Percentiles rank a stretch among this genome's conserved stretches.
These are phyloP conservation scores for Sebastes fasciatus DNA, from an alignment of 2,113 vertebrate species.

Conservation along the genomic window DNA sequence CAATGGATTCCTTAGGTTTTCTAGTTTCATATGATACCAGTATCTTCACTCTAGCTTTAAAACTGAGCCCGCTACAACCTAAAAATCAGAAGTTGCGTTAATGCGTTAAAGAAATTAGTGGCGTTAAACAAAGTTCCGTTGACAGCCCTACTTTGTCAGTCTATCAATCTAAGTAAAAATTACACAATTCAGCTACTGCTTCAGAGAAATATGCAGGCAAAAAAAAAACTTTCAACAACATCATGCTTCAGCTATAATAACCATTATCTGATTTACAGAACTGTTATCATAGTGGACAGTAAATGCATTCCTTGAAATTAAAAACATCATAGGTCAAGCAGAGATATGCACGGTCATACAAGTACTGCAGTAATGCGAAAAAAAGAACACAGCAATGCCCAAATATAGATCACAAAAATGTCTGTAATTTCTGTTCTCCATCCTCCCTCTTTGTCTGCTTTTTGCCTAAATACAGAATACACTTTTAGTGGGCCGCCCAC, in stretches of 20 bases:
- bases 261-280: neutral
- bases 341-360: neutral
- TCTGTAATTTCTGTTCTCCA: neutral
- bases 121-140: too few relatives aligned
- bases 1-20: too few relatives aligned
- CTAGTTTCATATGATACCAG: too few relatives aligned
- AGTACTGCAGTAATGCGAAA: neutral
- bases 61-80: too few relatives aligned
- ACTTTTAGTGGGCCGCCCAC: slow-evolving; percentile 28
- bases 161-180: neutral
- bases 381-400: neutral
- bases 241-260: neutral
- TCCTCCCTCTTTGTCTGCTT: slow-evolving; percentile 15
- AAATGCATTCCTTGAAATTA: neutral
- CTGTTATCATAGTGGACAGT: neutral
- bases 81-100: too few relatives aligned
- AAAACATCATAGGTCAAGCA: neutral
- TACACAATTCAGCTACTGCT: neutral
- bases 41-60: too few relatives aligned
- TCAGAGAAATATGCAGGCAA: slow-evolving; percentile 2
- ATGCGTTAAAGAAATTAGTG: too few relatives aligned
- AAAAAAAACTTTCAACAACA: neutral
- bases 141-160: too few relatives aligned
- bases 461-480: slow-evolving; percentile 32
- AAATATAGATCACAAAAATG: neutral